Percentiles rank a stretch among this genome's conserved stretches.
Conservation (phyloP, 2,888 invertebrate genomes). For the Plagodis dolabraria region DNA sequence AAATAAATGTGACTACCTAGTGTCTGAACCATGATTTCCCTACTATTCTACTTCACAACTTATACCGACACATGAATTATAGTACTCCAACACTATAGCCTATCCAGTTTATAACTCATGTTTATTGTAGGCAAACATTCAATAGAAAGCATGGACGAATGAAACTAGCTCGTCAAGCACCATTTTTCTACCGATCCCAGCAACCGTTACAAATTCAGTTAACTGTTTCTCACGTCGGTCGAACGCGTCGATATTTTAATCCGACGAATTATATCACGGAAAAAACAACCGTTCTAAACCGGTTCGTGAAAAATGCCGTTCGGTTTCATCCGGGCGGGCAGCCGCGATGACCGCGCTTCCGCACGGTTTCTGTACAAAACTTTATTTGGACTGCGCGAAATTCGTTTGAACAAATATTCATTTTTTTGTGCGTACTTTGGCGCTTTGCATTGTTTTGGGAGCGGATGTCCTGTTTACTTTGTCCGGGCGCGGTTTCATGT, state of each 20-base stretch:
- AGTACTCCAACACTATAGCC: too few species aligned
- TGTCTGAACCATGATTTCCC: too few species aligned
- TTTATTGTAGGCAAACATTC: too few species aligned
- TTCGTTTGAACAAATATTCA: slow-evolving; percentile 66
- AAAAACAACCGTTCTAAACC: slow-evolving; percentile 43
- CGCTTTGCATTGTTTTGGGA: slow-evolving; percentile 68
- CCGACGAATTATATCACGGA: slow-evolving; percentile 44
- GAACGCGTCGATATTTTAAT: slow-evolving; percentile 44
- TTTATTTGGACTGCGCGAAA: slow-evolving; percentile 62
- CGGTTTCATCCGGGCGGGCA: slow-evolving; percentile 46
- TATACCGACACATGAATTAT: too few species aligned
- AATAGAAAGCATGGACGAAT: too few species aligned
- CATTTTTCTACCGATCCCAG: slow-evolving; percentile 14
- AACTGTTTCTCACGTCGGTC: slow-evolving; percentile 38
- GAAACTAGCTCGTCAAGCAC: too few species aligned
- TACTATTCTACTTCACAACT: too few species aligned
- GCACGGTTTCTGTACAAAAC: slow-evolving; percentile 60
- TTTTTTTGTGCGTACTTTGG: slow-evolving; percentile 55
- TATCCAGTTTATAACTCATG: too few species aligned
- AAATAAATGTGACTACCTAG: too few species aligned
- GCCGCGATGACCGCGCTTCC: slow-evolving; percentile 44
- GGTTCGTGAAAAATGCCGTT: slow-evolving; percentile 50
- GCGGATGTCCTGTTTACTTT: slow-evolving; percentile 68
- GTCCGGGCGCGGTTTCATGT: slow-evolving; percentile 51
- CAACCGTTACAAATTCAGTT: slow-evolving; percentile 38